Evolutionary conservation across 2,888 invertebrate species (phyloP).

Genomic region (Troides aeacus): DNA sequence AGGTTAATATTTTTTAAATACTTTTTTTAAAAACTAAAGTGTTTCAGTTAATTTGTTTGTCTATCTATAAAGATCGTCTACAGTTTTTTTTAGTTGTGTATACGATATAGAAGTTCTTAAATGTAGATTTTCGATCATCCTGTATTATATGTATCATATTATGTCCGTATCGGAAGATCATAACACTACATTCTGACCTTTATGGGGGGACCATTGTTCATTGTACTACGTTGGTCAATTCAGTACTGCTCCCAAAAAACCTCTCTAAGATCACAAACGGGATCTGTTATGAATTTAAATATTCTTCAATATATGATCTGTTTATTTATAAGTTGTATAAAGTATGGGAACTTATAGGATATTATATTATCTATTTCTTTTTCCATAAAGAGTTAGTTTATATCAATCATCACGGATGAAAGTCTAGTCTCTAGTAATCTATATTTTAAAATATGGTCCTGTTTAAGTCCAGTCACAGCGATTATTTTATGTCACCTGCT

Average conservation of each 20-base stretch:
- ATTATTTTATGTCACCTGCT: too few relatives aligned
- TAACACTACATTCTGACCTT: constrained; percentile 77
- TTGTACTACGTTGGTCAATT: constrained; percentile 69
- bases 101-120: neutral
- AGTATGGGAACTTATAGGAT: too few relatives aligned
- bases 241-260: constrained; percentile 38
- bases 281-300: too few relatives aligned
- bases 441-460: too few relatives aligned
- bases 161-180: constrained; percentile 42
- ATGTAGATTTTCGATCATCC: constrained; percentile 38
- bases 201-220: constrained; percentile 73
- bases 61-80: too few relatives aligned
- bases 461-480: too few relatives aligned
- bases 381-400: too few relatives aligned
- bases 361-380: too few relatives aligned
- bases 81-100: neutral
- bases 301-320: neutral
- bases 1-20: neutral
- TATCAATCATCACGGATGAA: too few relatives aligned
- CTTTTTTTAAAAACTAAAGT: neutral
- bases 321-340: neutral
- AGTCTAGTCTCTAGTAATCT: too few relatives aligned
- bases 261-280: neutral
- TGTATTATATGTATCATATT: constrained; percentile 46
- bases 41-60: neutral